These are phyloP conservation scores for Drosophila tropicalis DNA, from an alignment of 1,140 invertebrate species.

Conservation along the genomic window DNA sequence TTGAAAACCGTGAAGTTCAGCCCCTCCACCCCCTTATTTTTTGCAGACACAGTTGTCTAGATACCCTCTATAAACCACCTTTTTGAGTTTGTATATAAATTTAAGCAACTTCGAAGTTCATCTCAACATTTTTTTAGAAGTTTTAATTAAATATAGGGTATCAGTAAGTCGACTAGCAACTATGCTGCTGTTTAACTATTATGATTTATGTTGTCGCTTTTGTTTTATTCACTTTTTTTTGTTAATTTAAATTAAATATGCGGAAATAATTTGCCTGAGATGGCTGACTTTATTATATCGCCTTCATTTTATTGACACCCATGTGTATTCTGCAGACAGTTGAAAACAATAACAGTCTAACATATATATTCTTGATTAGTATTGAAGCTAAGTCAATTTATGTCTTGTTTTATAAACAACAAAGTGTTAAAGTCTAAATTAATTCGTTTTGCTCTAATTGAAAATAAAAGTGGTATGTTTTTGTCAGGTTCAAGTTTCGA, in stretches of 20 bases:
- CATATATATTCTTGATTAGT: background rate
- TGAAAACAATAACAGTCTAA: background rate
- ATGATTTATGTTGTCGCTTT: constrained; percentile 31
- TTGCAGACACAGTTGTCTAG: background rate
- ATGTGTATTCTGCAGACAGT: background rate
- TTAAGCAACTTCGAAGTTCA: background rate
- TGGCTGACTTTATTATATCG: constrained; percentile 27
- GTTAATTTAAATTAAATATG: constrained; percentile 25
- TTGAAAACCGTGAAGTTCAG: constrained; percentile 56
- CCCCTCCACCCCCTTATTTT: background rate
- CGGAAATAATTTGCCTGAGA: constrained; percentile 55
- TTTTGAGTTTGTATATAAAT: background rate
- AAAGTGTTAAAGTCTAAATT: too few species aligned
- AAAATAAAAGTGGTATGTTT: too few species aligned
- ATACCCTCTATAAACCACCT: background rate
- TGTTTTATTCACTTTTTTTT: constrained; percentile 41
- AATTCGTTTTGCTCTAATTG: too few species aligned
- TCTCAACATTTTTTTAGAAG: background rate
- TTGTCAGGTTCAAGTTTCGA: too few species aligned
- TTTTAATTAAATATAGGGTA: background rate
- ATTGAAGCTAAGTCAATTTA: background rate
- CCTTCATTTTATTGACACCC: background rate
- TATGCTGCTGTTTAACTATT: constrained; percentile 3
- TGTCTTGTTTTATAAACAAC: too few species aligned
- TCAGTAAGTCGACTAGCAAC: background rate